Conservation (phyloP, 2,113 vertebrate species). For the Sylvilagus bachmani region DNA sequence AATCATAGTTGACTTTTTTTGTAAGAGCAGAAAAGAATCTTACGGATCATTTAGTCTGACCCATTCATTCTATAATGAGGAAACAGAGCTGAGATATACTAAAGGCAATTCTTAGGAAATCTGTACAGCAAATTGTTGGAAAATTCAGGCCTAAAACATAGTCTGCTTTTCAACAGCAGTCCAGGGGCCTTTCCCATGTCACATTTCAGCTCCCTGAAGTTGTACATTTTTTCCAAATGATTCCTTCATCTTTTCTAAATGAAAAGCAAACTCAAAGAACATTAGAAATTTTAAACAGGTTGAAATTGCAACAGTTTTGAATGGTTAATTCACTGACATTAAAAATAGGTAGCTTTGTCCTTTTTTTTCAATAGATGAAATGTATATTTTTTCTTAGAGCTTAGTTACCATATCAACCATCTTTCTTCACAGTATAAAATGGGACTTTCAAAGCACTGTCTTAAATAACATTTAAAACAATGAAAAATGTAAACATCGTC, state of each 20-base stretch:
- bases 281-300: not conserved
- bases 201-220: not conserved
- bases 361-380: not conserved
- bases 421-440: constrained; percentile 45
- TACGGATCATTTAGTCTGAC: not conserved
- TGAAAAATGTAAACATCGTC: not conserved
- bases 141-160: not conserved
- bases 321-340: not conserved
- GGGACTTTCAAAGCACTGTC: constrained; percentile 1
- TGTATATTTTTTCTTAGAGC: not conserved
- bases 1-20: constrained; percentile 12
- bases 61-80: not conserved
- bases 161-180: not conserved
- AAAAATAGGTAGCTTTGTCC: not conserved
- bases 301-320: not conserved
- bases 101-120: not conserved
- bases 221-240: not conserved
- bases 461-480: constrained; percentile 48
- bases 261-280: constrained; percentile 20
- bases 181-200: not conserved
- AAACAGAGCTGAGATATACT: not conserved
- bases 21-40: not conserved
- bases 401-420: constrained; percentile 17
- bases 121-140: not conserved
- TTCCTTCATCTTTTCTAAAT: constrained; percentile 17